A percentile compares a stretch with the other conserved stretches of the same genome.
Evolutionary conservation across 2,797 vertebrate genomes (phyloP).

Genomic region (Bradypodion pumilum): DNA sequence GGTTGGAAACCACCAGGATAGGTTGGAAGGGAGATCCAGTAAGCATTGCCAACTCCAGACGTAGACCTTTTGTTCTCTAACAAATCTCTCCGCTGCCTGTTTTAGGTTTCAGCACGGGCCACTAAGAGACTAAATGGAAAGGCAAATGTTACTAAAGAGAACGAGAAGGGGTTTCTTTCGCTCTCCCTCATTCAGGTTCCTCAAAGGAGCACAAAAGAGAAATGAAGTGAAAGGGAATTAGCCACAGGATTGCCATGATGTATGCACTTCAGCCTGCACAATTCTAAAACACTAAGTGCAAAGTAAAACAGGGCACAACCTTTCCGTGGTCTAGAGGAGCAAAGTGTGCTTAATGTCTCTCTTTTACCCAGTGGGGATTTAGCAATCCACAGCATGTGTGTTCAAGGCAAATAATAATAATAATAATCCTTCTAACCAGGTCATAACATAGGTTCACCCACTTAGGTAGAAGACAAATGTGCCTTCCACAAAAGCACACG

Average conservation of each 20-base stretch:
- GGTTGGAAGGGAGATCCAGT: not conserved
- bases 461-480: not conserved
- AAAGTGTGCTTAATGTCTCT: slow-evolving; percentile 1
- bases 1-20: not conserved
- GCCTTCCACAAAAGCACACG: not conserved
- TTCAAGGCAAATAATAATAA: not conserved
- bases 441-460: not conserved
- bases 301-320: slow-evolving; percentile 13
- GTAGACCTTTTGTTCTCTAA: not conserved
- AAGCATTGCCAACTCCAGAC: slow-evolving; percentile 31
- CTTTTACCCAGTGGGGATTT: not conserved
- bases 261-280: not conserved
- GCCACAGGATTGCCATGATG: not conserved
- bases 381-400: not conserved
- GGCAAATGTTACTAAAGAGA: not conserved
- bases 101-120: not conserved
- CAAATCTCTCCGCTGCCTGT: not conserved
- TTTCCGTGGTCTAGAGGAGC: not conserved
- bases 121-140: not conserved
- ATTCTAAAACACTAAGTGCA: not conserved
- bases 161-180: not conserved
- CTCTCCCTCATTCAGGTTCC: not conserved
- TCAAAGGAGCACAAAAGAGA: not conserved
- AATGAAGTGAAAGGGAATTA: slow-evolving; percentile 3
- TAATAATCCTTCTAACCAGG: not conserved